These are phyloP conservation scores for Spodoptera litura DNA, from an alignment of 1,140 invertebrate genomes.

Conservation along the genomic window DNA sequence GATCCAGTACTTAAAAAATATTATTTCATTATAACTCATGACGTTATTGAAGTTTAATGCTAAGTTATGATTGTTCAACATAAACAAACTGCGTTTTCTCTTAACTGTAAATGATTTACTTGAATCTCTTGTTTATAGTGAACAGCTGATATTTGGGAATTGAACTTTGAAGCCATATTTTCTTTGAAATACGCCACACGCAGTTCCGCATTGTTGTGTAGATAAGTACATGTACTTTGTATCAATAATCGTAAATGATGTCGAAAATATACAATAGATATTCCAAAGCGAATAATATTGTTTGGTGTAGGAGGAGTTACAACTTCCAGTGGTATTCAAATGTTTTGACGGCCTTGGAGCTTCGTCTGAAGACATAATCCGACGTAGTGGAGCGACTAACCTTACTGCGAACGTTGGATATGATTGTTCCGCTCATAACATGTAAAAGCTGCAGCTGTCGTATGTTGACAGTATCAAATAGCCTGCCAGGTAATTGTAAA, in stretches of 20 bases:
- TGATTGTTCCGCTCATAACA: neutral
- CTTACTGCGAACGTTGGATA: neutral
- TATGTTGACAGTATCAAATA: slow-evolving; percentile 33
- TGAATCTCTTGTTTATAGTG: slow-evolving; percentile 15
- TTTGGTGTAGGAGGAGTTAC: slow-evolving; percentile 29
- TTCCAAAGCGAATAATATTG: slow-evolving; percentile 1
- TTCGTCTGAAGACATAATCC: neutral
- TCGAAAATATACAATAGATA: slow-evolving; percentile 29
- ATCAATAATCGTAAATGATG: slow-evolving; percentile 17
- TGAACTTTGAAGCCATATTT: slow-evolving; percentile 22
- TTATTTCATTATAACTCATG: neutral
- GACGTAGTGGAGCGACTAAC: neutral
- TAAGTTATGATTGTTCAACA: slow-evolving; percentile 2
- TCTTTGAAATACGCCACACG: neutral
- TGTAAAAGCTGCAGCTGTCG: slow-evolving; percentile 16
- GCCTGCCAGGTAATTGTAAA: slow-evolving; percentile 25
- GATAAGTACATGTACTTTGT: neutral
- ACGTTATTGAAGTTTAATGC: neutral
- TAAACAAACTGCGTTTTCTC: slow-evolving; percentile 12
- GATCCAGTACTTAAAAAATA: slow-evolving; percentile 1
- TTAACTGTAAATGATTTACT: slow-evolving; percentile 14
- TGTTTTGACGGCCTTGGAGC: neutral
- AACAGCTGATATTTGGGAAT: slow-evolving; percentile 31
- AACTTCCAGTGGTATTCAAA: slow-evolving; percentile 14
- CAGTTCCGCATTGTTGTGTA: slow-evolving; percentile 30